phyloP scores from a whole-genome alignment of 2,888 invertebrate species.

The Polietes domitor region DNA sequence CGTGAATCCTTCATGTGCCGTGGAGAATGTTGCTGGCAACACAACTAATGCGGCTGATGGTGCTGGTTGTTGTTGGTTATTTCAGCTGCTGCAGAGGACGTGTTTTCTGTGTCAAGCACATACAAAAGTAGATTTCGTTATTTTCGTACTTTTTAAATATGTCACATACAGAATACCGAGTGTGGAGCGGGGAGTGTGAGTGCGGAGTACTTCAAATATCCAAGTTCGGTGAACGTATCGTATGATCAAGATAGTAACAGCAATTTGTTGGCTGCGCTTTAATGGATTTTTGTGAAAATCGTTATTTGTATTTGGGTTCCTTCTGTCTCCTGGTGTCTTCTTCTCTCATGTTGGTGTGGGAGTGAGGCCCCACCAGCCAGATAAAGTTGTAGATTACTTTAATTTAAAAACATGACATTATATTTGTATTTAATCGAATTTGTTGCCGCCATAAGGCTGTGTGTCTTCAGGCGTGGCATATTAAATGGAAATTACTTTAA shows the following conservation, averaged over 20 bases:
- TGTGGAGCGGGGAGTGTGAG: too few relatives aligned
- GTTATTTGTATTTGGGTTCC: too few relatives aligned
- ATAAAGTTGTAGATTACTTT: neutral
- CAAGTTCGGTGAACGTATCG: neutral
- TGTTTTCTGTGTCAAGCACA: slow-evolving; percentile 3
- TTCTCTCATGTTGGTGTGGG: too few relatives aligned
- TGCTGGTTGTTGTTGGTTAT: neutral
- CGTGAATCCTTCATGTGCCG: neutral
- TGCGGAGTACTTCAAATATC: neutral
- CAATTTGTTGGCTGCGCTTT: neutral
- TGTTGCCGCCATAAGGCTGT: too few relatives aligned
- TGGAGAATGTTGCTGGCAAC: too few relatives aligned
- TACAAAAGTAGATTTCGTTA: neutral
- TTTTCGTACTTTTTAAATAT: neutral
- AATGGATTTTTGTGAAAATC: neutral
- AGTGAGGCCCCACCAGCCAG: too few relatives aligned
- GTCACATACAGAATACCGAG: neutral
- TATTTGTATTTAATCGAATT: neutral
- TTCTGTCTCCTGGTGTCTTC: too few relatives aligned
- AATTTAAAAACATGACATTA: neutral
- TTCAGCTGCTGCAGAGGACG: neutral
- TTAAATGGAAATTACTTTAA: too few relatives aligned
- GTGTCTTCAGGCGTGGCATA: too few relatives aligned
- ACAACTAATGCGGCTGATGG: neutral
- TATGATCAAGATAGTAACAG: neutral